phyloP scores from a whole-genome alignment of 2,888 invertebrate genomes.

The Quadroppia sp. region DNA sequence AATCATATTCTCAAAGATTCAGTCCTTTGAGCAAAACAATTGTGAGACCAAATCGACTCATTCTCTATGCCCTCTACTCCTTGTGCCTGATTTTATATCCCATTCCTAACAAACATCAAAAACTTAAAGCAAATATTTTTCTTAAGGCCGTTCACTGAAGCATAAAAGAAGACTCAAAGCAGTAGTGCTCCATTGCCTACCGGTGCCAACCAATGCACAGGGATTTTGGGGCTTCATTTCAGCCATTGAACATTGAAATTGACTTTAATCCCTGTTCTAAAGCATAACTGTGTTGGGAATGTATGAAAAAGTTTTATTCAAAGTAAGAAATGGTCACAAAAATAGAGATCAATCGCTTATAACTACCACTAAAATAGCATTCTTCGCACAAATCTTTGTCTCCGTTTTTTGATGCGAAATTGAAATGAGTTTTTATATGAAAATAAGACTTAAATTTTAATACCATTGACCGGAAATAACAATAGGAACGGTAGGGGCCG shows the following conservation, averaged over 20 bases:
- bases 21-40: not conserved
- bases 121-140: slow-evolving; percentile 30
- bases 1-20: not conserved
- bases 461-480: slow-evolving; percentile 24
- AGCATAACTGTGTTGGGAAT: not conserved
- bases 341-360: not conserved
- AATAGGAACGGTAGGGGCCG: not conserved
- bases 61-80: not conserved
- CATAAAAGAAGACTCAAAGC: slow-evolving; percentile 19
- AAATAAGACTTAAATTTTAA: not conserved
- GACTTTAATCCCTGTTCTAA: slow-evolving; percentile 16
- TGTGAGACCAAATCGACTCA: not conserved
- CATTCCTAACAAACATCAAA: slow-evolving; percentile 9
- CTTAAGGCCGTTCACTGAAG: slow-evolving; percentile 5
- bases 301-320: not conserved
- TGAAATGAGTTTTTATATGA: not conserved
- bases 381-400: not conserved
- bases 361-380: not conserved
- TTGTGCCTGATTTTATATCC: slow-evolving; percentile 10
- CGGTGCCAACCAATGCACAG: not conserved
- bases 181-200: not conserved
- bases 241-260: slow-evolving; percentile 29
- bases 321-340: not conserved
- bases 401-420: not conserved
- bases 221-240: slow-evolving; percentile 25